Percentiles rank a stretch among this genome's conserved stretches.
Conservation (phyloP, 2,888 invertebrate species). For the Hypselothyrea guttata region DNA sequence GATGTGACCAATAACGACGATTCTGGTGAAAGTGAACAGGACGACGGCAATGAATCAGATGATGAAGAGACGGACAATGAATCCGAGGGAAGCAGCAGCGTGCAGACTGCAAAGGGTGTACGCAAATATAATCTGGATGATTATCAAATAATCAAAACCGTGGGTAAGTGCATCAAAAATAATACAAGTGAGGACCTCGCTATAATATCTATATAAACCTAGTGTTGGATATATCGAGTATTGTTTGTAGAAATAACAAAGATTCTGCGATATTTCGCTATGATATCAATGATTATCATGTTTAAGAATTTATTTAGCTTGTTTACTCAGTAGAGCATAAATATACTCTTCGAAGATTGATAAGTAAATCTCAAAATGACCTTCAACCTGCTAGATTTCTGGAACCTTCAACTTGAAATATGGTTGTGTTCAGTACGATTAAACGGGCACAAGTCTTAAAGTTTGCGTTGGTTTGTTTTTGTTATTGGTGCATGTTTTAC, state of each 20-base stretch:
- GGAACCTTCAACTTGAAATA: conserved; percentile 33
- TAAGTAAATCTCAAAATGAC: conserved; percentile 3
- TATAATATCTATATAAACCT: too few species aligned
- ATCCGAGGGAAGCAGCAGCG: conserved; percentile 82
- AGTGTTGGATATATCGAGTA: too few species aligned
- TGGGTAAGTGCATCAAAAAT: conserved; percentile 86
- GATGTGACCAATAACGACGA: conserved; percentile 66
- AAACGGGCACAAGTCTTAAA: not conserved
- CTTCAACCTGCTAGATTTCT: conserved; percentile 12
- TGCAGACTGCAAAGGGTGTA: conserved; percentile 77
- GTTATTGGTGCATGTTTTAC: conserved; percentile 26
- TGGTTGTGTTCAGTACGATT: conserved; percentile 29
- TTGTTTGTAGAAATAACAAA: too few species aligned
- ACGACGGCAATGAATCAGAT: conserved; percentile 78
- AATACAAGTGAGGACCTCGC: too few species aligned
- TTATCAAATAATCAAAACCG: conserved; percentile 93
- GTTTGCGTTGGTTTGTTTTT: conserved; percentile 25
- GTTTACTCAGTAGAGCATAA: too few species aligned
- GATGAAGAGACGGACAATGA: conserved; percentile 78
- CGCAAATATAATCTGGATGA: conserved; percentile 89
- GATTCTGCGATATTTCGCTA: too few species aligned
- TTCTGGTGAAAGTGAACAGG: conserved; percentile 70
- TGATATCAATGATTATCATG: too few species aligned
- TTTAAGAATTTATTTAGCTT: too few species aligned
- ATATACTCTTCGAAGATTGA: too few species aligned